These are phyloP conservation scores for Drosophila subsilvestris DNA, from an alignment of 2,888 invertebrate species.

Conservation along the genomic window DNA sequence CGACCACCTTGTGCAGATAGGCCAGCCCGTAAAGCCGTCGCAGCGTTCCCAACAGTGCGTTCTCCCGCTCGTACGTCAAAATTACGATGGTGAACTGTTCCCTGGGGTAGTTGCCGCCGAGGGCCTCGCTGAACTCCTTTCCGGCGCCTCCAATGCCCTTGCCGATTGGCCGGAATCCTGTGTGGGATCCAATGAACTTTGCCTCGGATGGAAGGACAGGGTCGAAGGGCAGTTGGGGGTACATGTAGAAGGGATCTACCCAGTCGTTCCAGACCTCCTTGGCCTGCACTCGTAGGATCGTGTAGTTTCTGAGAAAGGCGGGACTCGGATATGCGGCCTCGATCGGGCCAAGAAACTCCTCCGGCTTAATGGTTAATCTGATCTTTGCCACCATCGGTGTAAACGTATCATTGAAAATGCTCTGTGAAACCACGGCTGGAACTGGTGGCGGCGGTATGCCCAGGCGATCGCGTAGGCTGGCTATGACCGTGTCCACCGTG, in stretches of 20 bases:
- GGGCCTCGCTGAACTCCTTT: slow-evolving; percentile 96
- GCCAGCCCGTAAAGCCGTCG: slow-evolving; percentile 95
- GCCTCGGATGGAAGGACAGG: slow-evolving; percentile 96
- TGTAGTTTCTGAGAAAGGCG: slow-evolving; percentile 93
- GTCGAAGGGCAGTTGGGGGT: slow-evolving; percentile 95
- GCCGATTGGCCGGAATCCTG: slow-evolving; percentile 96
- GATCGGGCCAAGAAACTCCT: slow-evolving; percentile 96
- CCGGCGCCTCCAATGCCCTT: slow-evolving; percentile 98
- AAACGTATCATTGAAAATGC: slow-evolving; percentile 94
- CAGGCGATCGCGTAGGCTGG: slow-evolving; percentile 91
- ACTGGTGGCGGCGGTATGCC: slow-evolving; percentile 94
- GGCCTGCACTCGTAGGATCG: slow-evolving; percentile 89
- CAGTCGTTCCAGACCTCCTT: slow-evolving; percentile 95
- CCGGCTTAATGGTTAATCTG: slow-evolving; percentile 86
- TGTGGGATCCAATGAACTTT: slow-evolving; percentile 94
- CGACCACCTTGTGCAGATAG: slow-evolving; percentile 97
- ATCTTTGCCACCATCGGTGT: slow-evolving; percentile 85
- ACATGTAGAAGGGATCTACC: slow-evolving; percentile 94
- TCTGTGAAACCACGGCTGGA: slow-evolving; percentile 88
- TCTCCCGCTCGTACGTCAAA: slow-evolving; percentile 97
- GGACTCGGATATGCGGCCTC: slow-evolving; percentile 97
- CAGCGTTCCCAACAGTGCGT: slow-evolving; percentile 95
- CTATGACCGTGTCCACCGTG: slow-evolving; percentile 92
- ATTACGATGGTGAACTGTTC: slow-evolving; percentile 99
- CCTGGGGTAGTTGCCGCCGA: slow-evolving; percentile 97